These are phyloP conservation scores for Choloepus didactylus DNA, from an alignment of 2,797 vertebrate genomes.

Conservation along the genomic window DNA sequence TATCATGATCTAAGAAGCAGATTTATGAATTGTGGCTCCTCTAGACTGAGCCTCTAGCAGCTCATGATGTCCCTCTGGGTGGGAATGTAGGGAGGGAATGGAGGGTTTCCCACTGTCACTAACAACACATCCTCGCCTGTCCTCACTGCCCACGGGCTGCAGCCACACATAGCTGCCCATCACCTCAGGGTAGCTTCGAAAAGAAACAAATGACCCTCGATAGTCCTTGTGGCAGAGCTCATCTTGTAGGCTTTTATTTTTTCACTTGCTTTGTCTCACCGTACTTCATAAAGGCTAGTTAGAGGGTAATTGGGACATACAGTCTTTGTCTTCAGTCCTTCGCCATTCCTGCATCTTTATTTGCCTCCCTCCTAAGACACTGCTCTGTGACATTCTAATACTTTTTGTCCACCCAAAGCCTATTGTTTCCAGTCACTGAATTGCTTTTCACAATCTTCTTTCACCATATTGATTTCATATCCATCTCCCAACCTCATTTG, in stretches of 20 bases:
- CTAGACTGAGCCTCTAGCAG: background rate
- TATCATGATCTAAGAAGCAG: background rate
- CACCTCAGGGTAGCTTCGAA: background rate
- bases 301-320: accelerated
- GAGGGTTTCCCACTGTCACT: background rate
- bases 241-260: background rate
- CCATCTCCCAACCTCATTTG: background rate
- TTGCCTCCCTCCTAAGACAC: background rate
- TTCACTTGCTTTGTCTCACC: background rate
- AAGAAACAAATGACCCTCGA: background rate
- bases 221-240: background rate
- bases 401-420: background rate
- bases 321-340: background rate
- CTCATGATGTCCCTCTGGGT: background rate
- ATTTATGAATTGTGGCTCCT: background rate
- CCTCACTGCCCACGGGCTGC: background rate
- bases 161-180: background rate
- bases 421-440: background rate
- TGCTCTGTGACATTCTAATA: background rate
- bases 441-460: background rate
- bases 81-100: background rate
- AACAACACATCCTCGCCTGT: background rate
- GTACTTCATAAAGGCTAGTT: background rate
- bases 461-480: background rate
- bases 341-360: background rate